phyloP scores from a whole-genome alignment of 2,797 vertebrate genomes.

The Falco peregrinus region DNA sequence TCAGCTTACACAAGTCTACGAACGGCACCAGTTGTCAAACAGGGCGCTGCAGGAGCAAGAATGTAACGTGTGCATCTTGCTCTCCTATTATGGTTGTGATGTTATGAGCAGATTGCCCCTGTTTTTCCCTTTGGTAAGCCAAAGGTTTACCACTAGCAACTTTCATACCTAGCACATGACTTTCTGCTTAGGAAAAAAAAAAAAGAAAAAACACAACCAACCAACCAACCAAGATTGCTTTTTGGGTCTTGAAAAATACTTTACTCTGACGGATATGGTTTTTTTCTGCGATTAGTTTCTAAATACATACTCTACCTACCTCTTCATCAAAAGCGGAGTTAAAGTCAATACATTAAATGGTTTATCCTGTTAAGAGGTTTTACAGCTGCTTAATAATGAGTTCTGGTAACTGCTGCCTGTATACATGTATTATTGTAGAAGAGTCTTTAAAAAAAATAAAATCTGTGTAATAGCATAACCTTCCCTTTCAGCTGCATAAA shows the following conservation, averaged over 20 bases:
- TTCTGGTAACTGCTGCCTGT: slow-evolving; percentile 30
- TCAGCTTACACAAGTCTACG: neutral
- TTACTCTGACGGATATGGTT: neutral
- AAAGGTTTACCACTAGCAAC: neutral
- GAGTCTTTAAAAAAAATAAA: neutral
- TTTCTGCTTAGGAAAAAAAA: neutral
- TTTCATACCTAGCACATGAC: neutral
- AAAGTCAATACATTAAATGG: neutral
- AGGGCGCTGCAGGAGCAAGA: neutral
- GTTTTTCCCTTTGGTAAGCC: neutral
- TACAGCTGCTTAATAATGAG: slow-evolving; percentile 38
- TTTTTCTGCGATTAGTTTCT: slow-evolving; percentile 34
- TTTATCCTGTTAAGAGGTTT: slow-evolving; percentile 22
- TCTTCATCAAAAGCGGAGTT: neutral
- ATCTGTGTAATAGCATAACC: neutral
- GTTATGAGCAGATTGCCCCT: neutral
- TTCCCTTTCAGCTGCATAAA: slow-evolving; percentile 33
- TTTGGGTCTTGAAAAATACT: neutral
- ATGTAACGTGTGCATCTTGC: neutral
- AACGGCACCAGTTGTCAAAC: fast-evolving
- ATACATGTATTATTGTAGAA: neutral
- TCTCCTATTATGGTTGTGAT: neutral
- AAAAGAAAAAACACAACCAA: neutral
- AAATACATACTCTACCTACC: slow-evolving; percentile 6
- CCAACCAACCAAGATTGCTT: neutral